These are phyloP conservation scores for Knipowitschia caucasica DNA, from an alignment of 2,797 vertebrate genomes.

Conservation along the genomic window DNA sequence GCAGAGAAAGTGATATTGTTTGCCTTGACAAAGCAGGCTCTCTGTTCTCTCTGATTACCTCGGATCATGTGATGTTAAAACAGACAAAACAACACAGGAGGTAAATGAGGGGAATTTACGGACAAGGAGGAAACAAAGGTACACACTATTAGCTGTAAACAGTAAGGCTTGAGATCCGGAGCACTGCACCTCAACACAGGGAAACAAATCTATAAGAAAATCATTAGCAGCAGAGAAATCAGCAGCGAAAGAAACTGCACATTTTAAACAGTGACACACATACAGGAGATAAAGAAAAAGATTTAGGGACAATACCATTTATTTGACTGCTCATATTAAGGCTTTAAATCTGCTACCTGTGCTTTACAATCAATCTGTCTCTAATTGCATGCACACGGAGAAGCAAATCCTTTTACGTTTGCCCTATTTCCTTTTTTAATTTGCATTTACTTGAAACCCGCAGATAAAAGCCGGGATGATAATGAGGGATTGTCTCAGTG, in stretches of 20 bases:
- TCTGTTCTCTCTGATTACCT: conserved; percentile 63
- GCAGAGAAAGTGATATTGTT: conserved; percentile 57
- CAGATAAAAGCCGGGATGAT: conserved; percentile 55
- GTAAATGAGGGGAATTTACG: conserved; percentile 37
- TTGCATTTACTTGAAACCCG: conserved; percentile 62
- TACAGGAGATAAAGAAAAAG: conserved; percentile 20
- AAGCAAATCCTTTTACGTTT: conserved; percentile 63
- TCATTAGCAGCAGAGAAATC: conserved; percentile 16
- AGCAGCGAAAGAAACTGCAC: conserved; percentile 13
- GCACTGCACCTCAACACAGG: neutral
- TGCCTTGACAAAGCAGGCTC: conserved; percentile 60
- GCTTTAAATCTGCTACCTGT: conserved; percentile 46
- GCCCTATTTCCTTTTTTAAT: conserved; percentile 73
- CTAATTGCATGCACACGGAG: conserved; percentile 57
- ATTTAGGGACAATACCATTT: conserved; percentile 18
- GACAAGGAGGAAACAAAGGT: conserved; percentile 8
- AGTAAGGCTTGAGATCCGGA: conserved; percentile 14
- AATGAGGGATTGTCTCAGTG: conserved; percentile 58
- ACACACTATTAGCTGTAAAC: conserved; percentile 24
- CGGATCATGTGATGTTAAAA: conserved; percentile 43
- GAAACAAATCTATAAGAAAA: conserved; percentile 18
- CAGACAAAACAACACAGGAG: conserved; percentile 33
- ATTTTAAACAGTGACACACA: conserved; percentile 29
- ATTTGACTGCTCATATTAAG: conserved; percentile 32
- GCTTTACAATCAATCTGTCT: conserved; percentile 48